Evolutionary conservation across 2,888 invertebrate genomes (phyloP).

Genomic region (Rotaria sp.): DNA sequence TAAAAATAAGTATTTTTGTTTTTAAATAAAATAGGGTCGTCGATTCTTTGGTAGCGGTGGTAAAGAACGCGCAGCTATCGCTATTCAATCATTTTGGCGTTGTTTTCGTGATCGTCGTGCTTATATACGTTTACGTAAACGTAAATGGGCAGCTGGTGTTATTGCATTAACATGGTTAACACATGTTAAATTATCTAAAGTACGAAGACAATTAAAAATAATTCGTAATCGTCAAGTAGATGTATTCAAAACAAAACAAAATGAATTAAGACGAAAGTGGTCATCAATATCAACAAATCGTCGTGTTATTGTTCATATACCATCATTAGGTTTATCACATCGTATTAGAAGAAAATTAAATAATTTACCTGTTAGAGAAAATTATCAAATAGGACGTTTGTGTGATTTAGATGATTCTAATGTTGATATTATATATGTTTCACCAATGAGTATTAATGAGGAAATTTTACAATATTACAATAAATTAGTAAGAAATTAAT

Average conservation of each 20-base stretch:
- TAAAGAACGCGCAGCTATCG: slow-evolving; percentile 46
- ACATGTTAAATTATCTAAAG: slow-evolving; percentile 52
- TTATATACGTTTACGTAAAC: slow-evolving; percentile 47
- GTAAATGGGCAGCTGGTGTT: slow-evolving; percentile 55
- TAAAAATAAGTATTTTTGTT: neutral
- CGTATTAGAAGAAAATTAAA: slow-evolving; percentile 49
- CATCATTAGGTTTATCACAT: slow-evolving; percentile 52
- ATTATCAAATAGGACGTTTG: slow-evolving; percentile 53
- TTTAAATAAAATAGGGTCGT: neutral
- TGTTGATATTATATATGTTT: slow-evolving; percentile 55
- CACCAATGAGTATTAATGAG: slow-evolving; percentile 54
- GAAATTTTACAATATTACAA: slow-evolving; percentile 54
- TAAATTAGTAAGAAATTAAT: slow-evolving; percentile 48
- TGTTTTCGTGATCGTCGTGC: slow-evolving; percentile 41
- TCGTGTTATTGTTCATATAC: slow-evolving; percentile 52
- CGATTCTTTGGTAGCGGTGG: neutral
- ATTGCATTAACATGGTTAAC: slow-evolving; percentile 55
- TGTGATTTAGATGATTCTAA: slow-evolving; percentile 55
- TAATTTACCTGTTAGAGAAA: slow-evolving; percentile 51
- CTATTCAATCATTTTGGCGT: slow-evolving; percentile 52
- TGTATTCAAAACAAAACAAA: slow-evolving; percentile 46
- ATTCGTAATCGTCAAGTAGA: slow-evolving; percentile 49
- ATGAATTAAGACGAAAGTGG: slow-evolving; percentile 45
- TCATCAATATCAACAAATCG: slow-evolving; percentile 48
- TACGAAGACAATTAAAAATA: slow-evolving; percentile 48